Evolutionary conservation across 2,113 vertebrate species (phyloP), one percentile per base, ranked within the genome.

Genomic region (Poeciliopsis turrubarensis): DNA sequence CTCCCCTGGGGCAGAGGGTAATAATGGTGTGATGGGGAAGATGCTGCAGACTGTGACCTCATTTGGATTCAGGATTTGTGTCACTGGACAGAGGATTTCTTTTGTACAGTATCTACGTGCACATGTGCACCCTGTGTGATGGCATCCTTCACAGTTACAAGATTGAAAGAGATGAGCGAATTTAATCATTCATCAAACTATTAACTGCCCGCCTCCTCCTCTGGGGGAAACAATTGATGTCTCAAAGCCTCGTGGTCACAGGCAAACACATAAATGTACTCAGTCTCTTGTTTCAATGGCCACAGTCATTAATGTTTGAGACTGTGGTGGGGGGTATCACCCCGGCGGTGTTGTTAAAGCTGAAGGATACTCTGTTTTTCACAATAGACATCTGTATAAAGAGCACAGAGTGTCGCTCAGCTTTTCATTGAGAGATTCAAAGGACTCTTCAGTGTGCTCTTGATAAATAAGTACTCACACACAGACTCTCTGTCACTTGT

Each of bases 41-140:
- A 93, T 86, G 87, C 88, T 82, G 82, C 80, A 79, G 80, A 73
- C 87, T 84, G 74, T 89, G 90, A 90, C 91, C 91, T 90, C 81
- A 87, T 90, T 92, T 84, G 57, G 73, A 89, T 86, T 86, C 85
- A 86, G 78, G 76, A 75, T 89, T 80, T 87, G 84, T 89, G 84
- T 84, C 82, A 69, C 65, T 76, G 72, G 80, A 81, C 73, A 54
- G 79, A 74, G 67, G 65, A 70, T 60, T 57, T 57, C 65, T 67
- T 73, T 65, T 72, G 29, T 78, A 11, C n/a, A 30, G 70, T 76
- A 74, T 79, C n/a, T 68, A 69, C 27, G 1, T 75, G 75, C 71
- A 1, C 73, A 70, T 68, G 65, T 54, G 66, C 57, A 65, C 34
- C 64, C 68, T 78, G 60, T 79, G 22, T 60, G 34, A 47, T 61